Conservation (phyloP, 2,888 invertebrate species). For the Serripes groenlandicus region DNA sequence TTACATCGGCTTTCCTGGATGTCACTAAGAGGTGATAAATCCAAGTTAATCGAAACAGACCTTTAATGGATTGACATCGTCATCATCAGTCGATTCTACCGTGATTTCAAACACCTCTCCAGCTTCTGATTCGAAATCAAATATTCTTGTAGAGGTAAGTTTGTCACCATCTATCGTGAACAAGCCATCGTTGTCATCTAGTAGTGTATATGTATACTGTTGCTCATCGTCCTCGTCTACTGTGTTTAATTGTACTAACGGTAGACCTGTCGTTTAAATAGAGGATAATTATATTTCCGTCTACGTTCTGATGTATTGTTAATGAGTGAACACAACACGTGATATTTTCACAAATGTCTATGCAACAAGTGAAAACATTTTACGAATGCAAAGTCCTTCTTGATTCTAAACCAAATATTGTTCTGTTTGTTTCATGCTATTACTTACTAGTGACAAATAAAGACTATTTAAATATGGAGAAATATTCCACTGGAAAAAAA, state of each 20-base stretch:
- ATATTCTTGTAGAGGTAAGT: conserved; percentile 52
- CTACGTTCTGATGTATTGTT: not conserved
- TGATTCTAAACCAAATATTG: no score
- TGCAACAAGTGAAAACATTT: no score
- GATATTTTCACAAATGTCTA: no score
- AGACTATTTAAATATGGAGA: no score
- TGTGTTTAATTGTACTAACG: conserved; percentile 59
- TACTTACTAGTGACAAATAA: no score
- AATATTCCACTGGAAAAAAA: no score
- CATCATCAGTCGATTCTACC: conserved; percentile 69
- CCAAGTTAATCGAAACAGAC: no score
- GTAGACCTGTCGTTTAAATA: conserved; percentile 51
- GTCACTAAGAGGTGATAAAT: no score
- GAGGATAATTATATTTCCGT: not conserved
- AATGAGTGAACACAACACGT: no score
- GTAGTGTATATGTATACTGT: conserved; percentile 63
- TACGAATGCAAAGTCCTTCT: no score
- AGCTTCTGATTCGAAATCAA: conserved; percentile 69
- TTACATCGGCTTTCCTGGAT: no score
- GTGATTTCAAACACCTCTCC: conserved; percentile 56
- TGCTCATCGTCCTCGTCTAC: conserved; percentile 71
- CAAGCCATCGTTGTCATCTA: conserved; percentile 63
- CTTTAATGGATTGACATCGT: conserved; percentile 17
- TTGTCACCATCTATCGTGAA: conserved; percentile 60
- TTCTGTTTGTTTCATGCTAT: no score